Percentiles rank a stretch among this genome's conserved stretches.
Evolutionary conservation across 1,140 invertebrate genomes (phyloP).

Genomic region (Drosophila virilis): DNA sequence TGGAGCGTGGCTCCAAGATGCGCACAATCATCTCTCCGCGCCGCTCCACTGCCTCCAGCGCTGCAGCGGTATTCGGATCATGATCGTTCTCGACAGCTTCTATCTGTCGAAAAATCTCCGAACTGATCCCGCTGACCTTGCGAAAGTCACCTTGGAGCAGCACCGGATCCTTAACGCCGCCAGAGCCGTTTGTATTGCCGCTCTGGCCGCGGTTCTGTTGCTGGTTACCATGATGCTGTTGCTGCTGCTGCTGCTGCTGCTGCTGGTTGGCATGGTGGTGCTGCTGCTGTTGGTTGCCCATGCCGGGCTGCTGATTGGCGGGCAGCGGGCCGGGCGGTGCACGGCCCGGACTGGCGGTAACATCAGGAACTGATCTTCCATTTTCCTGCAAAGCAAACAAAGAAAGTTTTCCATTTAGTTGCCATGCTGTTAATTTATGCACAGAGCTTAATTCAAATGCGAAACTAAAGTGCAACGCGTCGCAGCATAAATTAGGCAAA

Average conservation of each 20-base stretch:
- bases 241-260: conserved; percentile 84
- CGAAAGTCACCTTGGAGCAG: conserved; percentile 96
- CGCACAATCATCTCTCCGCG: conserved; percentile 97
- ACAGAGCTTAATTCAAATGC: conserved; percentile 64
- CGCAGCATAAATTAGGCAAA: conserved; percentile 70
- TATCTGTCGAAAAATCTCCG: conserved; percentile 98
- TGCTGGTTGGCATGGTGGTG: conserved; percentile 86
- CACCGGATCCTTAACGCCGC: conserved; percentile 91
- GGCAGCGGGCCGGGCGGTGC: conserved; percentile 88
- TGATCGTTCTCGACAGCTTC: conserved; percentile 97
- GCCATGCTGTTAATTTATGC: conserved; percentile 43
- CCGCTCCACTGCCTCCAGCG: conserved; percentile 94
- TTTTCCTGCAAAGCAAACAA: conserved; percentile 88
- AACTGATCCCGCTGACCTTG: conserved; percentile 95
- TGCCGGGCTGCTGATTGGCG: conserved; percentile 85
- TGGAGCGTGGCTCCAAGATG: conserved; percentile 93
- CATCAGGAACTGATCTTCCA: conserved; percentile 93
- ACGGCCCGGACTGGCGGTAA: conserved; percentile 93
- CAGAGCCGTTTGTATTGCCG: conserved; percentile 54
- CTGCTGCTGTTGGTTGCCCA: conserved; percentile 76
- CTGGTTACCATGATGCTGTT: conserved; percentile 78
- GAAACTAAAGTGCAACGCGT: conserved; percentile 60
- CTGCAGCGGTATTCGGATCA: conserved; percentile 95
- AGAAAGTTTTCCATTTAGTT: conserved; percentile 26
- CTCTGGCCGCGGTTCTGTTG: conserved; percentile 62